Percentiles rank a stretch among this genome's conserved stretches.
phyloP scores from a whole-genome alignment of 1,140 invertebrate species.

The Vanessa atalanta region DNA sequence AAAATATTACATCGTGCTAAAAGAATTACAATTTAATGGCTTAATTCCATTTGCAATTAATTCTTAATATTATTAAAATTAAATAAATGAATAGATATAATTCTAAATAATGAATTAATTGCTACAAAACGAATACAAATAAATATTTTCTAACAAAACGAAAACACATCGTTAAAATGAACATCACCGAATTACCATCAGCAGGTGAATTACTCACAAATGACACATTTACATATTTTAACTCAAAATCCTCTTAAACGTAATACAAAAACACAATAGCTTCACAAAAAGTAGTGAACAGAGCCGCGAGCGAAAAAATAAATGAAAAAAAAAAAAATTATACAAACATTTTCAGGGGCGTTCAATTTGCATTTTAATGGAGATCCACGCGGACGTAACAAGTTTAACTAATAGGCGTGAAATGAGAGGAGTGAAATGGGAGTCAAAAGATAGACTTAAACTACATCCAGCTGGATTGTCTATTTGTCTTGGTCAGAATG shows the following conservation, averaged over 20 bases:
- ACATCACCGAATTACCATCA: neutral
- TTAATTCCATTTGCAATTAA: too few relatives aligned
- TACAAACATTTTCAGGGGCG: conserved; percentile 74
- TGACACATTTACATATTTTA: conserved; percentile 14
- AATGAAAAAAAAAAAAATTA: conserved; percentile 66
- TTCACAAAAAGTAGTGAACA: conserved; percentile 40
- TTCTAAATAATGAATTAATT: neutral
- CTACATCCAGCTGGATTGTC: conserved; percentile 23
- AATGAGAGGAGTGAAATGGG: conserved; percentile 58
- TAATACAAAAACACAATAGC: conserved; percentile 28
- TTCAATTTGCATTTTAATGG: conserved; percentile 77
- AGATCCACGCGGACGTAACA: conserved; percentile 74
- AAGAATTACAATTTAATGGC: too few relatives aligned
- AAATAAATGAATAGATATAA: neutral
- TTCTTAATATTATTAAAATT: neutral
- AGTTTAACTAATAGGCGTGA: conserved; percentile 77
- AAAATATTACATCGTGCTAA: too few relatives aligned
- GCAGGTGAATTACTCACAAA: neutral
- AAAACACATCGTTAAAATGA: neutral
- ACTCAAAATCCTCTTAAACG: conserved; percentile 21
- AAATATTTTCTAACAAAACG: conserved; percentile 1
- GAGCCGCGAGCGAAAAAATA: conserved; percentile 50
- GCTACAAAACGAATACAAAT: neutral
- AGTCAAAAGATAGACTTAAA: conserved; percentile 33
- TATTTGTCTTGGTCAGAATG: conserved; percentile 25